These are phyloP conservation scores for Muntiacus reevesi DNA, from an alignment of 2,113 vertebrate species.

Conservation along the genomic window DNA sequence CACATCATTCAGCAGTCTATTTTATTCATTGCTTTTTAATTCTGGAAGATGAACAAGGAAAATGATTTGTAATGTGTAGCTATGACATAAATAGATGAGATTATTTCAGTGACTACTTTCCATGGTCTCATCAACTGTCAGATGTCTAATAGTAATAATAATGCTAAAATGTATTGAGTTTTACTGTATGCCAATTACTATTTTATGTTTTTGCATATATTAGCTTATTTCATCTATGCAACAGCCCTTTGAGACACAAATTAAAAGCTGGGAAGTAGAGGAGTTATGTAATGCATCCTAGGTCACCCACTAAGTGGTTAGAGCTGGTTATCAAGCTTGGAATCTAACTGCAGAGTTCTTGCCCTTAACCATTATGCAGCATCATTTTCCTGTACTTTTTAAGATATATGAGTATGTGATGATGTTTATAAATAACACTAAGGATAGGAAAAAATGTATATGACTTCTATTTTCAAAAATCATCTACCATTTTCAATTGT, in stretches of 20 bases:
- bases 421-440: background rate
- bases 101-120: background rate
- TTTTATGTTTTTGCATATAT: background rate
- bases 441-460: background rate
- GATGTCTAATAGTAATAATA: background rate
- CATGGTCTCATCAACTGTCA: background rate
- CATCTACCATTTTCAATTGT: background rate
- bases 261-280: background rate
- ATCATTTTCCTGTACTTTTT: background rate
- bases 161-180: background rate
- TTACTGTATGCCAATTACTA: background rate
- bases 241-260: background rate
- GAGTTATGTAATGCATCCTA: background rate
- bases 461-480: background rate
- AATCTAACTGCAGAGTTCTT: background rate
- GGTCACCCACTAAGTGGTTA: background rate
- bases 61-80: background rate
- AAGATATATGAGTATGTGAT: background rate
- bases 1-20: background rate
- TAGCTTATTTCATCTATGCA: background rate
- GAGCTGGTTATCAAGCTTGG: background rate
- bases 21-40: constrained; percentile 1
- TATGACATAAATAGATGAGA: background rate
- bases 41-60: background rate
- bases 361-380: background rate